phyloP scores from a whole-genome alignment of 2,888 invertebrate species.

The Malthinus seriepunctatus region DNA sequence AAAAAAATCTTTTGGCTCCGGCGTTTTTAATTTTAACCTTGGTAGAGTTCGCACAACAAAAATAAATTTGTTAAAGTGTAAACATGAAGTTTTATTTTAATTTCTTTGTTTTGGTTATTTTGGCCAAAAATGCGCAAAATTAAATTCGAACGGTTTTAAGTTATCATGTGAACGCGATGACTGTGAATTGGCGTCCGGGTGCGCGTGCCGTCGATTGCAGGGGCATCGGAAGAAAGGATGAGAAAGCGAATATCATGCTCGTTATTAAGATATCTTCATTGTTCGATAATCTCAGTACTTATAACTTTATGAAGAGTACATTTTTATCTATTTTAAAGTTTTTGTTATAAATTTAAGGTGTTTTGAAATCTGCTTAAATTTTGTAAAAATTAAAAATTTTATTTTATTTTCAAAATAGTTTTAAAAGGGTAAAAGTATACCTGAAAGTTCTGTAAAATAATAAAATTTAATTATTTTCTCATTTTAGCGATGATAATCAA shows the following conservation, averaged over 20 bases:
- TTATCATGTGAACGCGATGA: conserved; percentile 41
- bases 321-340: no score
- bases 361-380: no score
- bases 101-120: neutral
- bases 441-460: no score
- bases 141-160: conserved; percentile 11
- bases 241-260: conserved; percentile 30
- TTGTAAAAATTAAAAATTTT: no score
- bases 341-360: no score
- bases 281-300: conserved; percentile 4
- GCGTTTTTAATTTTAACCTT: no score
- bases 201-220: conserved; percentile 49
- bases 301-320: neutral
- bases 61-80: neutral
- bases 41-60: no score
- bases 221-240: conserved; percentile 37
- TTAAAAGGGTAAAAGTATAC: no score
- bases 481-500: no score
- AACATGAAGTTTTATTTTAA: neutral
- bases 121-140: neutral
- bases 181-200: conserved; percentile 51
- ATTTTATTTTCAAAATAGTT: no score
- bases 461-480: no score
- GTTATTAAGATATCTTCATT: conserved; percentile 18
- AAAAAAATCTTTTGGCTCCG: no score